These are phyloP conservation scores for Tylochromis polylepis DNA, from an alignment of 2,113 vertebrate species.

Conservation along the genomic window DNA sequence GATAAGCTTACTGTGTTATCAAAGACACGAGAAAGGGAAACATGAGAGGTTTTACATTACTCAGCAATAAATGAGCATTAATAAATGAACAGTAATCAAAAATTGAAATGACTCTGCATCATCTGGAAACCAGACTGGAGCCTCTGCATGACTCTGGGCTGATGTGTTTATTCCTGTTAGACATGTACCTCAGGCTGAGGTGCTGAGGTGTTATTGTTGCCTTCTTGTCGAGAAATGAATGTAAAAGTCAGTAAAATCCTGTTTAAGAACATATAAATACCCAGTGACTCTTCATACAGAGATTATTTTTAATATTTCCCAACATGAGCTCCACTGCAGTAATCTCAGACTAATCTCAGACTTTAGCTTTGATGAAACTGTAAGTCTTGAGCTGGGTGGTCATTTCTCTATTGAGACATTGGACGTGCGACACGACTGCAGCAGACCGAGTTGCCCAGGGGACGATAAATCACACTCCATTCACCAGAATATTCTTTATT, in stretches of 20 bases:
- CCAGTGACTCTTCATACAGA: neutral
- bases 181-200: neutral
- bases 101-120: neutral
- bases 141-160: neutral
- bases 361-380: neutral
- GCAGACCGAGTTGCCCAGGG: neutral
- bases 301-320: neutral
- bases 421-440: neutral
- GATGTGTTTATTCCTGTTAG: neutral
- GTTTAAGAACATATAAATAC: neutral
- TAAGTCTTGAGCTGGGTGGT: neutral
- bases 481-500: conserved; percentile 2
- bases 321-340: neutral
- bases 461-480: conserved; percentile 45
- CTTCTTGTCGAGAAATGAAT: neutral
- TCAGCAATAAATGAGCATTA: neutral
- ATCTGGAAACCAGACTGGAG: neutral
- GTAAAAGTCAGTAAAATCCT: neutral
- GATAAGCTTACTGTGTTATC: neutral
- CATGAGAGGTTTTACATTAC: neutral
- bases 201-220: neutral
- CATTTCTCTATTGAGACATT: conserved; percentile 6
- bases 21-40: neutral
- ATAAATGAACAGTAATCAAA: neutral
- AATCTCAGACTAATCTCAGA: neutral